Evolutionary conservation across 2,113 vertebrate species (phyloP).

Genomic region (Carollia perspicillata): DNA sequence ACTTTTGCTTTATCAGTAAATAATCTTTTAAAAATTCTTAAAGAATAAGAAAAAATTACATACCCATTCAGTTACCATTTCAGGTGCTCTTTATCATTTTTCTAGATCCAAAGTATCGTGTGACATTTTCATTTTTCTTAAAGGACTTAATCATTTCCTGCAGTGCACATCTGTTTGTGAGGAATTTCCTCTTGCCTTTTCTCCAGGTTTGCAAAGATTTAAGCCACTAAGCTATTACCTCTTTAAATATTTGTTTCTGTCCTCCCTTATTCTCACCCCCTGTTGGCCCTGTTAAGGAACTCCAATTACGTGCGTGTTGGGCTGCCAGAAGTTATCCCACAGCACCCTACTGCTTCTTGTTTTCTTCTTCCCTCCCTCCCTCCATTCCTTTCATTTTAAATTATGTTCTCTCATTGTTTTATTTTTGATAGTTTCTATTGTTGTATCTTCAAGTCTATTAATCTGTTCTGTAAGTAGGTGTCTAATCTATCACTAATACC

Average conservation of each 20-base stretch:
- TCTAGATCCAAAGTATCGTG: neutral
- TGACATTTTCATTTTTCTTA: neutral
- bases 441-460: neutral
- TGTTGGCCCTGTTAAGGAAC: too few species aligned
- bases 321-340: neutral
- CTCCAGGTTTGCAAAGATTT: neutral
- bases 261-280: neutral
- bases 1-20: neutral
- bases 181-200: neutral
- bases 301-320: neutral
- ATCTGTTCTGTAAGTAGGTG: neutral
- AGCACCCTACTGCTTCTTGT: neutral
- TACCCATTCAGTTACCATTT: neutral
- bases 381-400: neutral
- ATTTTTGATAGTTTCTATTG: neutral
- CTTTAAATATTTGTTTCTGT: neutral
- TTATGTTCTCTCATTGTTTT: neutral
- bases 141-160: neutral
- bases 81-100: neutral
- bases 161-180: neutral
- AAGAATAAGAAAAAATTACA: neutral
- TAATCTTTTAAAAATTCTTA: neutral
- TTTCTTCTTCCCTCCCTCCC: too few species aligned
- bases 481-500: neutral
- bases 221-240: neutral